These are phyloP conservation scores for Puntigrus tetrazona DNA, from an alignment of 2,113 vertebrate species.

Conservation along the genomic window DNA sequence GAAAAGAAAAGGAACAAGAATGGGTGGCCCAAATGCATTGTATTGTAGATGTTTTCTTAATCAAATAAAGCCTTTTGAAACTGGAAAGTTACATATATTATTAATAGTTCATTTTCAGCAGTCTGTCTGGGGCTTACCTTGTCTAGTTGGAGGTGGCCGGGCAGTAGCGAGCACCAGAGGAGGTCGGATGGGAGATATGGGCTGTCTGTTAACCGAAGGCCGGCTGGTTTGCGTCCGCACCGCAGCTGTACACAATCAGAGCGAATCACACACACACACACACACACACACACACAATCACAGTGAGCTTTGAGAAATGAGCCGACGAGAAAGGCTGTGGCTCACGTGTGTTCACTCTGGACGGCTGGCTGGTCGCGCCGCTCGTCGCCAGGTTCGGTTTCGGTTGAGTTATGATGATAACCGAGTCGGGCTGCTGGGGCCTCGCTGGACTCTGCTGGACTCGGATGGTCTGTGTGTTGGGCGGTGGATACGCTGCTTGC, in stretches of 20 bases:
- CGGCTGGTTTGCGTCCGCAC: conserved; percentile 46
- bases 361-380: conserved; percentile 44
- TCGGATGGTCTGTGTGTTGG: conserved; percentile 32
- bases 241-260: conserved; percentile 37
- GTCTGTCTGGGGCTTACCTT: conserved; percentile 43
- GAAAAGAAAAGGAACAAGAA: no score
- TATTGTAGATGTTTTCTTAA: no score
- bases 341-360: conserved; percentile 65
- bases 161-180: conserved; percentile 24
- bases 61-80: no score
- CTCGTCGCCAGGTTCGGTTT: conserved; percentile 8
- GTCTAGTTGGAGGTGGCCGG: conserved; percentile 38
- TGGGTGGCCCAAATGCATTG: no score
- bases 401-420: conserved; percentile 2
- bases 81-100: no score
- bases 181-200: conserved; percentile 43
- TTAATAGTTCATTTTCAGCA: no score
- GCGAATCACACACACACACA: neutral
- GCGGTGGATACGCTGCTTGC: neutral
- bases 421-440: neutral
- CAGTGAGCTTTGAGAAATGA: neutral
- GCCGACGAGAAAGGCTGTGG: neutral
- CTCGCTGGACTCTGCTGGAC: conserved; percentile 30
- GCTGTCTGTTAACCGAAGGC: conserved; percentile 40
- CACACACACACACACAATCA: neutral